These are phyloP conservation scores for Zaprionus capensis DNA, from an alignment of 1,140 invertebrate species.

Conservation along the genomic window DNA sequence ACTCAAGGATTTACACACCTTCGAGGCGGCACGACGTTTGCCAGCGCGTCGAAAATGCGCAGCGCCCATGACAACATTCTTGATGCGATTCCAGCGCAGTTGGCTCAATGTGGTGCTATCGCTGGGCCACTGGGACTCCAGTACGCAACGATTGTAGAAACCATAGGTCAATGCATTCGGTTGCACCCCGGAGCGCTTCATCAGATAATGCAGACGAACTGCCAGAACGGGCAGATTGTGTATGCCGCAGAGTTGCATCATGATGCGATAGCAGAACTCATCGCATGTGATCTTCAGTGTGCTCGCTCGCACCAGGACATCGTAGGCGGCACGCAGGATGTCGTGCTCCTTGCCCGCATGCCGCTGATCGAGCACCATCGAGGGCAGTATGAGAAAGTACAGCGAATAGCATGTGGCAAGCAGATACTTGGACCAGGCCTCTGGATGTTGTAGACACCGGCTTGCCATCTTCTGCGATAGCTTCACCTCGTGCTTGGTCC, in stretches of 20 bases:
- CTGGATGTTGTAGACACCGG: constrained; percentile 90
- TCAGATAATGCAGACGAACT: constrained; percentile 96
- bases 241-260: constrained; percentile 99
- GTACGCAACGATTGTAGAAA: constrained; percentile 90
- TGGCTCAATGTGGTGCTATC: constrained; percentile 92
- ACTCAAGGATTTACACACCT: constrained; percentile 84
- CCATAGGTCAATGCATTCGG: constrained; percentile 99
- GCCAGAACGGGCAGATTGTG: constrained; percentile 97
- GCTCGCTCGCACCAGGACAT: constrained; percentile 93
- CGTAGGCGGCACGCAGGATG: constrained; percentile 93
- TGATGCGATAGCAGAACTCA: constrained; percentile 98
- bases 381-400: constrained; percentile 98
- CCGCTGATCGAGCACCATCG: constrained; percentile 86
- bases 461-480: constrained; percentile 94
- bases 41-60: constrained; percentile 93
- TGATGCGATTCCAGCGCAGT: constrained; percentile 96
- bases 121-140: constrained; percentile 97
- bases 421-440: constrained; percentile 96
- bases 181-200: constrained; percentile 97
- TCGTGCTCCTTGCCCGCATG: constrained; percentile 89
- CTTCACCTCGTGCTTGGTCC: constrained; percentile 98
- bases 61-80: constrained; percentile 95
- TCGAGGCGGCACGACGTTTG: constrained; percentile 85
- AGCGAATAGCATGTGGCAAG: constrained; percentile 95
- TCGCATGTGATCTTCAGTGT: constrained; percentile 93